These are phyloP conservation scores for Melikaiella ostensackeni DNA, from an alignment of 2,888 invertebrate genomes.

Conservation along the genomic window DNA sequence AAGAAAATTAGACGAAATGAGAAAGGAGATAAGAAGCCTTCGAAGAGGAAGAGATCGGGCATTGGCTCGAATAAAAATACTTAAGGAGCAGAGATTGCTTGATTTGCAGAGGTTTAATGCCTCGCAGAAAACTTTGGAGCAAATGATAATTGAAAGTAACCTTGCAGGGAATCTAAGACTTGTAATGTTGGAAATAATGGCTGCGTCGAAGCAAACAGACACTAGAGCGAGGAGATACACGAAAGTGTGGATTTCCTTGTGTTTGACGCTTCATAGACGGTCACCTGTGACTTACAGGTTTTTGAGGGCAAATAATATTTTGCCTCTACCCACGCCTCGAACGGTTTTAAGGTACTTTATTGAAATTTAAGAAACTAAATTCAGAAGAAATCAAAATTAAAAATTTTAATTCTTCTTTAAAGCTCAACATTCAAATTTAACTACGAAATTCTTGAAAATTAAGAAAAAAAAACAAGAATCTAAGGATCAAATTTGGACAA, in stretches of 20 bases:
- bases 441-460: too few species aligned
- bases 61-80: background rate
- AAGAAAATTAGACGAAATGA: constrained; percentile 25
- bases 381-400: too few species aligned
- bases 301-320: constrained; percentile 8
- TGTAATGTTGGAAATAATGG: constrained; percentile 9
- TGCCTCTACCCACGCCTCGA: constrained; percentile 26
- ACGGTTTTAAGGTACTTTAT: constrained; percentile 23
- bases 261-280: constrained; percentile 4
- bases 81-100: background rate
- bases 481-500: too few species aligned
- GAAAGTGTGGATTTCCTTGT: constrained; percentile 6
- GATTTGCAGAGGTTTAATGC: background rate
- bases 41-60: constrained; percentile 1
- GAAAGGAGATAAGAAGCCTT: background rate
- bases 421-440: too few species aligned
- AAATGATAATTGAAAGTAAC: background rate
- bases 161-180: background rate
- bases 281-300: background rate
- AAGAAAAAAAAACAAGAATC: too few species aligned
- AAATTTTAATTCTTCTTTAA: too few species aligned
- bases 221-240: constrained; percentile 9
- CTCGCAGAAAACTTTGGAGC: background rate
- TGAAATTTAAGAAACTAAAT: too few species aligned
- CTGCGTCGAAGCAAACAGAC: background rate